Evolutionary conservation across 2,113 vertebrate genomes (phyloP).

Genomic region (Notothenia rossii): DNA sequence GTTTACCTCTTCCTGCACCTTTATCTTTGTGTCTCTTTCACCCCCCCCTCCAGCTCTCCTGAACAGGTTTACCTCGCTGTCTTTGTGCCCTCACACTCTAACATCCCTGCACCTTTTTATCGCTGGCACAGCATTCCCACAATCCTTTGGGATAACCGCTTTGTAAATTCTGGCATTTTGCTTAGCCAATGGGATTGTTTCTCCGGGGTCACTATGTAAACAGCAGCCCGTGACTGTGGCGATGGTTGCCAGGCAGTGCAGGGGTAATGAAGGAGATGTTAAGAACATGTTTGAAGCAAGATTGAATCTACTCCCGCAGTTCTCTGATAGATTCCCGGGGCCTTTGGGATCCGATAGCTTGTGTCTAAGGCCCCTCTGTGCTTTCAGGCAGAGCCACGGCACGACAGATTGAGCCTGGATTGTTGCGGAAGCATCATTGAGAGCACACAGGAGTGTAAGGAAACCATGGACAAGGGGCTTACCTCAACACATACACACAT

Average conservation of each 20-base stretch:
- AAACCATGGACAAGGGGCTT: conserved; percentile 16
- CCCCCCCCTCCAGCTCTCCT: conserved; percentile 31
- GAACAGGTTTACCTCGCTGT: conserved; percentile 34
- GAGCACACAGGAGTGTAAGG: conserved; percentile 31
- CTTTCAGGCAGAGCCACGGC: conserved; percentile 46
- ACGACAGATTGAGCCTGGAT: conserved; percentile 44
- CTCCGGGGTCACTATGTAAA: conserved; percentile 56
- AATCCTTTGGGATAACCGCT: conserved; percentile 64
- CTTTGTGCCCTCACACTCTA: conserved; percentile 43
- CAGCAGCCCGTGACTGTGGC: conserved; percentile 39
- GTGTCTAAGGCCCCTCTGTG: conserved; percentile 59
- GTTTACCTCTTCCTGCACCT: conserved; percentile 22
- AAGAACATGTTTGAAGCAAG: conserved; percentile 51
- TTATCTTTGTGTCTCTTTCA: conserved; percentile 22
- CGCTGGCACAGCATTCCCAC: conserved; percentile 59
- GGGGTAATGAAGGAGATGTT: conserved; percentile 62
- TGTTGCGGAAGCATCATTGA: conserved; percentile 51
- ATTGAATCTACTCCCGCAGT: conserved; percentile 58
- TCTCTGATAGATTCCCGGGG: conserved; percentile 51
- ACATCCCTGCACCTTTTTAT: conserved; percentile 41
- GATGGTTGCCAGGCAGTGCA: conserved; percentile 55
- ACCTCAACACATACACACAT: conserved; percentile 47
- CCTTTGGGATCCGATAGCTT: conserved; percentile 47
- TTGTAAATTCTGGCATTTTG: conserved; percentile 46
- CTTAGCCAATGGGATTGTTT: conserved; percentile 57